Conservation (phyloP, 2,797 vertebrate species). For the Bovichtus variegatus region DNA sequence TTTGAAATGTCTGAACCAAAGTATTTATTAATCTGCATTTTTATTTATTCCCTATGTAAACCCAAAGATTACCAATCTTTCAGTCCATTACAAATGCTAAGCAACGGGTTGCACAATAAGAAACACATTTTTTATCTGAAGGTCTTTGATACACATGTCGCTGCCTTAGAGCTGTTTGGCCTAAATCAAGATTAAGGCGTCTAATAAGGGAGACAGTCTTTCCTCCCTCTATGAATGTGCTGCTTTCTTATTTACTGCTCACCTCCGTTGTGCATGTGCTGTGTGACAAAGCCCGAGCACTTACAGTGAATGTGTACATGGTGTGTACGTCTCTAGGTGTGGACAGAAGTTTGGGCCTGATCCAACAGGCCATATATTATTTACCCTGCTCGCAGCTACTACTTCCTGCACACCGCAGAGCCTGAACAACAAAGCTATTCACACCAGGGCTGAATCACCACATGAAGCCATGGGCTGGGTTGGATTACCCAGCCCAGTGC, state of each 20-base stretch:
- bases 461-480: slow-evolving; percentile 67
- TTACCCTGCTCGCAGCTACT: slow-evolving; percentile 44
- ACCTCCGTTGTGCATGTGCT: slow-evolving; percentile 8
- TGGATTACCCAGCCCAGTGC: slow-evolving; percentile 62
- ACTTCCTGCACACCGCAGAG: slow-evolving; percentile 56
- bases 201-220: background rate
- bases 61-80: background rate
- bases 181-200: slow-evolving; percentile 1
- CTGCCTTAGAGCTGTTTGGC: background rate
- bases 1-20: background rate
- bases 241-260: slow-evolving; percentile 66
- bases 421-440: slow-evolving; percentile 72
- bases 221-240: background rate
- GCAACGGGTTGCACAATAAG: background rate
- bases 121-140: background rate
- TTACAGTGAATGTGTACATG: slow-evolving; percentile 17
- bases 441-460: slow-evolving; percentile 64
- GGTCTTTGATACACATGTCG: slow-evolving; percentile 8
- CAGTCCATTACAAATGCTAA: background rate
- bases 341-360: slow-evolving; percentile 52
- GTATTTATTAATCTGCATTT: background rate
- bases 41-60: background rate
- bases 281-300: slow-evolving; percentile 33
- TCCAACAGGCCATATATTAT: slow-evolving; percentile 67
- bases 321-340: slow-evolving; percentile 12